phyloP scores from a whole-genome alignment of 2,113 vertebrate species.

The Triplophysa rosa region DNA sequence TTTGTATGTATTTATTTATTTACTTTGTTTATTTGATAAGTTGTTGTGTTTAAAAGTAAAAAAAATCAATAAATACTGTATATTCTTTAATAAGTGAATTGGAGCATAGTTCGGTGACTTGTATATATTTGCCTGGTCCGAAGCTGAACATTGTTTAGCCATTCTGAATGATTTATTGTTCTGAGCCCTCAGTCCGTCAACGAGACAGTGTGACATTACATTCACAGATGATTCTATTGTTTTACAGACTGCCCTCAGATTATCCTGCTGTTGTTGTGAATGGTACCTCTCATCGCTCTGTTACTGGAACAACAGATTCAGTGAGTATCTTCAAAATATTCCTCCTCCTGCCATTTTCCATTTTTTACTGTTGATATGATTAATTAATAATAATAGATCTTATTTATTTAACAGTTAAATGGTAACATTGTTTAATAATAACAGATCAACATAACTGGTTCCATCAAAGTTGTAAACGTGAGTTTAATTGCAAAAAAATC shows the following conservation, averaged over 20 bases:
- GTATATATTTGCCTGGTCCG: neutral
- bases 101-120: neutral
- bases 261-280: conserved; percentile 58
- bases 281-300: conserved; percentile 59
- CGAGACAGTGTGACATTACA: neutral
- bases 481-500: no score
- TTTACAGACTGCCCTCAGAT: conserved; percentile 66
- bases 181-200: neutral
- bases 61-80: no score
- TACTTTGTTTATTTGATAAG: no score
- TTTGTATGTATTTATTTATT: no score
- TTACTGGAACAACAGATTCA: conserved; percentile 47
- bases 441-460: conserved; percentile 59
- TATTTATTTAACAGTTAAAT: neutral
- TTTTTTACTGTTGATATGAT: no score
- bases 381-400: no score
- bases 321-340: conserved; percentile 59
- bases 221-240: conserved; percentile 27
- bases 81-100: neutral
- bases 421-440: conserved; percentile 55
- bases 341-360: neutral
- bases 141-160: neutral
- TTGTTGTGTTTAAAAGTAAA: no score
- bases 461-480: conserved; percentile 58
- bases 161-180: conserved; percentile 35